Base-by-base conservation (phyloP, 2,888 invertebrate species). In the Melolontha melolontha region DNA sequence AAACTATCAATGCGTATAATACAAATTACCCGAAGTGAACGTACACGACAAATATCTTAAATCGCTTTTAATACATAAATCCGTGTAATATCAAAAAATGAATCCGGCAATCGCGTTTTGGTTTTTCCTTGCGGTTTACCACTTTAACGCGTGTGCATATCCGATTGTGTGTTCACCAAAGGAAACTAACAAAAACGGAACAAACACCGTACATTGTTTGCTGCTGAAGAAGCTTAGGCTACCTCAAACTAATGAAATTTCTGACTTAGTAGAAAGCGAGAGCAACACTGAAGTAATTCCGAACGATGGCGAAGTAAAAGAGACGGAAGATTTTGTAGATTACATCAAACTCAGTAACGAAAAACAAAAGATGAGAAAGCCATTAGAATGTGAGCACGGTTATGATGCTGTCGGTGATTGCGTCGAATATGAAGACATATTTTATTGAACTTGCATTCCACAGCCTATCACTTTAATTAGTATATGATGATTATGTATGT, bases 351-450 rank as follows among this genome's bases (percentile, higher is more conserved):
- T 12, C 11, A 44, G 59, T 10, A 10, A 47, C 10, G 34, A 34
- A 6, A 34, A 34, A 34, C 6, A 8, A 8, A 34, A 10, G 34
- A 34, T 34, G 29, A 34, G 27, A 12, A 42, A 42, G 8, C 8
- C 16, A 42, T 34, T 12, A 0, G 10, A 14, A 8, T 59, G 59
- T 34, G 22, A 14, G 34, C 44, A 59, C 7, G 59, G 59, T 5
- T 59, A 59, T 29, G 59, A 59, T 29, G 59, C 59, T 44, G 41
- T 59, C 6, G 59, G 59, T 7, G 29, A 59, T 44, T 59, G 59
- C 14, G 29, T 59, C 11, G 29, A 47, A 14, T 14, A 44, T 34
- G 29, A 59, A 44, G 59, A 59, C 5, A 44, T 59, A 59, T 59
- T 29, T 44, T 59, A 27, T 44, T 59, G 16, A 16, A 34, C 7